A percentile compares a stretch with the other conserved stretches of the same genome.
phyloP scores from a whole-genome alignment of 2,797 vertebrate genomes.

The Protosalanx chinensis region DNA sequence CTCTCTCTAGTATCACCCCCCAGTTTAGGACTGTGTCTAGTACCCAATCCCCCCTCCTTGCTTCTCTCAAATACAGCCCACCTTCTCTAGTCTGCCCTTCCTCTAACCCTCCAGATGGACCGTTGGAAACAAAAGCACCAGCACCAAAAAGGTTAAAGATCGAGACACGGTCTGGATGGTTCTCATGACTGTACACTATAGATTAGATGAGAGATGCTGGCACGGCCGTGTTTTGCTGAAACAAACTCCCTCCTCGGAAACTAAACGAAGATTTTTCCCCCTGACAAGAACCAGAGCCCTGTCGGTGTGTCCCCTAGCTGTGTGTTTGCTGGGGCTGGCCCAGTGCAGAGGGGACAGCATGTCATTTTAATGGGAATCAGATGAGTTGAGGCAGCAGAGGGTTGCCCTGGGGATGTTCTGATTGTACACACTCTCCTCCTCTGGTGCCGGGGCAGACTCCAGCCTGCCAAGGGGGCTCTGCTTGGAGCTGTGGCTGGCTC shows the following conservation, averaged over 20 bases:
- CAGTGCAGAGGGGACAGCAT: background rate
- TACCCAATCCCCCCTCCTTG: no score
- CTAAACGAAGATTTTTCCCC: slow-evolving; percentile 24
- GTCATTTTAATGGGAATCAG: slow-evolving; percentile 21
- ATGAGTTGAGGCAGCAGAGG: slow-evolving; percentile 25
- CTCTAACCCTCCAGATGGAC: no score
- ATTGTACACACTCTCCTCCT: slow-evolving; percentile 1
- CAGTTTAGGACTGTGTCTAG: no score
- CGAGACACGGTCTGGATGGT: no score
- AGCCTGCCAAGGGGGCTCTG: slow-evolving; percentile 7
- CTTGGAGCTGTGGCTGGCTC: no score
- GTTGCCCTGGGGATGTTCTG: slow-evolving; percentile 17
- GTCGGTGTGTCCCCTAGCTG: slow-evolving; percentile 1
- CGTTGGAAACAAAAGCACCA: no score
- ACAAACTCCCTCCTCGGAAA: slow-evolving; percentile 1
- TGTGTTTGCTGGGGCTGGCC: background rate
- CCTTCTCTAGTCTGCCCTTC: no score
- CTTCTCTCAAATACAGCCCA: no score
- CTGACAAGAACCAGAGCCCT: background rate
- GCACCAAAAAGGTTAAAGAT: no score
- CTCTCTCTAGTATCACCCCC: no score
- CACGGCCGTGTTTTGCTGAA: background rate
- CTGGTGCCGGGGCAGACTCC: background rate
- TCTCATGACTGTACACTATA: no score
- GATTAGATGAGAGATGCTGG: background rate